Base-by-base conservation (phyloP, 2,113 vertebrate genomes). In the Eretmochelys imbricata region DNA sequence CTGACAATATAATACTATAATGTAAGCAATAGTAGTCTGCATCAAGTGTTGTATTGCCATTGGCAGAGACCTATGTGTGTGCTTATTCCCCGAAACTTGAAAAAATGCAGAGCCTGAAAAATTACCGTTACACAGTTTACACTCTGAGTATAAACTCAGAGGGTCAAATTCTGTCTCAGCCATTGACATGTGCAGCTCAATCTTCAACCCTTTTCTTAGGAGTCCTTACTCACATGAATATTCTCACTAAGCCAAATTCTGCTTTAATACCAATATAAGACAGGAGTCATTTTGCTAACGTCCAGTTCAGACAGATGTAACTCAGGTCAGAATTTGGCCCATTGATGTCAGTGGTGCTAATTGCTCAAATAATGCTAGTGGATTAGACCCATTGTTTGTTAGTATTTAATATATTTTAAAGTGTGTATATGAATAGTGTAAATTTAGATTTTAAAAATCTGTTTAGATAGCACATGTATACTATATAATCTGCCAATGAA, bases 361-460 rank as follows among this genome's bases (percentile, higher is more conserved):
- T 78, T 78, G 42, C 42, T 25, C 13, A 48, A 78, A 46, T 46
- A 78, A 46, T 38, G 72, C 85, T 97, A 95, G 94, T 46, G 27
- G 95, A 93, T 31, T 79, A 97, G 94, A 96, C 96, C 95, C 95
- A 91, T 97, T 95, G 96, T 97, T 96, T 96, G 75, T 92, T 97
- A 0, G 96, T 95, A 96, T 96, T 72, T 20, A 69, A 22, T 96
- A 95, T 96, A 97, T 97, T 97, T 97, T 93, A 95, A 88, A 89
- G 65, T 20, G 62, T 91, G 19, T 8, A 20, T 54, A 54, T 50
- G 93, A 91, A 89, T 57, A 1, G 6, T 84, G 53, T 91, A 92
- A 95, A 96, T 50, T 92, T 85, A 54, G 82, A 86, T 95, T 96
- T 96, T 86, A 89, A 95, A 72, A 72, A 89, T 54, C 49, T 95